Evolutionary conservation across 2,888 invertebrate species (phyloP).

Genomic region (Zygogramma bicolorata): DNA sequence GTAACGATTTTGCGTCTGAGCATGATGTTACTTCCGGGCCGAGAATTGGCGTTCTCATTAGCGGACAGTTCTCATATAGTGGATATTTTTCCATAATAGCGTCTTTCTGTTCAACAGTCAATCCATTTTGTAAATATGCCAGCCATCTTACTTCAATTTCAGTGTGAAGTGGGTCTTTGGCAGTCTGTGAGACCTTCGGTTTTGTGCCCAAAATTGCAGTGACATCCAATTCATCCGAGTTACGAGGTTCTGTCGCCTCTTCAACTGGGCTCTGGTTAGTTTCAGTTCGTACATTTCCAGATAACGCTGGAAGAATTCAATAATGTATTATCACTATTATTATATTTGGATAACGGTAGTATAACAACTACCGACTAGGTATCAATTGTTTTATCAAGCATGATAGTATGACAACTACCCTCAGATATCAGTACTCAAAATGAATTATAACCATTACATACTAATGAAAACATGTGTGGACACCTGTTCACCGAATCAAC

Average conservation of each 20-base stretch:
- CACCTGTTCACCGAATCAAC: background rate
- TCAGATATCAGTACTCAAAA: background rate
- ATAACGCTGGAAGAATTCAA: background rate
- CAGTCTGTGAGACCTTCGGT: background rate
- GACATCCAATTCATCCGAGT: background rate
- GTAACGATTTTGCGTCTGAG: background rate
- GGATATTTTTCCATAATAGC: slow-evolving; percentile 20
- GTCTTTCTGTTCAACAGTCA: background rate
- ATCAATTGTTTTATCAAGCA: background rate
- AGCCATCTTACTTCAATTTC: background rate
- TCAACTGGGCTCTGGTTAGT: background rate
- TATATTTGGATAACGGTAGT: background rate
- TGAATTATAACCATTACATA: too few relatives aligned
- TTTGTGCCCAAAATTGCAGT: background rate
- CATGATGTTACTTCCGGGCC: slow-evolving; percentile 16
- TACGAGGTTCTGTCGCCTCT: background rate
- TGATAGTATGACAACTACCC: background rate
- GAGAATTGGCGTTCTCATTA: slow-evolving; percentile 17
- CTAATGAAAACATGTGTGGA: background rate
- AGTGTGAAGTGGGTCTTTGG: background rate
- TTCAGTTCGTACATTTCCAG: background rate
- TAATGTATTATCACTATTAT: background rate
- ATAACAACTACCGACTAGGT: background rate
- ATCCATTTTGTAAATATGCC: background rate
- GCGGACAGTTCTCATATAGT: slow-evolving; percentile 14